Percentiles rank a stretch among this genome's conserved stretches.
Conservation (phyloP, 2,113 vertebrate genomes). For the Eptesicus fuscus region DNA sequence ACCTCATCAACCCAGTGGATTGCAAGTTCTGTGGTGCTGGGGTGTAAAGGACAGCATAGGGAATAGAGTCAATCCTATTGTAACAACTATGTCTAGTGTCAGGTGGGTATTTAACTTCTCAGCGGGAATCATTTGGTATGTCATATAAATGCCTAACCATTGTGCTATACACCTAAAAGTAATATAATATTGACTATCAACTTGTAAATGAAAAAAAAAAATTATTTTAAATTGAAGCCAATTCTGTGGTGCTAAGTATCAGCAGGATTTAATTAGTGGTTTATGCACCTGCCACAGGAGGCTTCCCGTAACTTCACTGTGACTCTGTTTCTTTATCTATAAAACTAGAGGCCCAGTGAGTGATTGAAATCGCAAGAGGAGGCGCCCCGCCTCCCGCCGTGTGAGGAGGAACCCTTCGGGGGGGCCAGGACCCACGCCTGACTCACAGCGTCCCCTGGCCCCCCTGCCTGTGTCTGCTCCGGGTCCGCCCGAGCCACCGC, state of each 20-base stretch:
- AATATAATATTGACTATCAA: background rate
- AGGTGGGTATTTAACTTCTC: background rate
- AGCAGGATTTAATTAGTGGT: background rate
- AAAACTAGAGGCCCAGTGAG: background rate
- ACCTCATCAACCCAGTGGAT: background rate
- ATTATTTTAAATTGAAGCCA: background rate
- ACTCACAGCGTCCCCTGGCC: no score
- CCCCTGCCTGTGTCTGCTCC: no score
- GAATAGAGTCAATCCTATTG: background rate
- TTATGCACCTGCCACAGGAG: background rate
- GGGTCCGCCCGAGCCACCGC: no score
- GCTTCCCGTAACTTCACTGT: background rate
- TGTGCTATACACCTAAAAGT: background rate
- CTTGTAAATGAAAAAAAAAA: background rate
- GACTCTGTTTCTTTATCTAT: slow-evolving; percentile 6
- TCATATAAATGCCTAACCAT: background rate
- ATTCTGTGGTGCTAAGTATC: background rate
- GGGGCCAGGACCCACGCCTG: no score
- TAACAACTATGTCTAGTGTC: background rate
- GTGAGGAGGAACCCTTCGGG: no score
- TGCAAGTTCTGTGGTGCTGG: background rate
- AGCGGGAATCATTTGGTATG: background rate
- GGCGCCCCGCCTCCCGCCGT: no score
- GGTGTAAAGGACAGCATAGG: background rate
- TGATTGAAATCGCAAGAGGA: accelerated